phyloP scores from a whole-genome alignment of 64 coral and sea anemone species.

The Montipora efflorescens region DNA sequence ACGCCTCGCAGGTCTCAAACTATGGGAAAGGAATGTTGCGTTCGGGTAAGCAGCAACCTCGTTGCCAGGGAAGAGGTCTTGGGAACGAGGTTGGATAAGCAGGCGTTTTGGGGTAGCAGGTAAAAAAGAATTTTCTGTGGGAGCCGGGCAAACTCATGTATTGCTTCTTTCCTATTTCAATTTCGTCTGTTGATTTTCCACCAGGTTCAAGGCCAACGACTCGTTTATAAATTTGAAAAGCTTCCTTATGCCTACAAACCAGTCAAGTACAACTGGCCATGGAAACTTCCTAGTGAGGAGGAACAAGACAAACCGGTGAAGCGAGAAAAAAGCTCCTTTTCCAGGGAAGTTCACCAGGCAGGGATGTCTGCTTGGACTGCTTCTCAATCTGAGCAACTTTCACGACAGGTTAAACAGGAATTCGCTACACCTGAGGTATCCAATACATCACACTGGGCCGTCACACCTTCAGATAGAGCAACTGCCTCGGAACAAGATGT shows the following conservation, averaged over 20 bases:
- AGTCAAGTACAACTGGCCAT: constrained; percentile 43
- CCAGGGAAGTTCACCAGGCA: background rate
- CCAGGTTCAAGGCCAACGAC: constrained; percentile 63
- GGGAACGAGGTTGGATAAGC: no score
- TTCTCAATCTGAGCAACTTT: background rate
- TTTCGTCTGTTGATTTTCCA: background rate
- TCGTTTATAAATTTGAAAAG: constrained; percentile 64
- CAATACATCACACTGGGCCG: background rate
- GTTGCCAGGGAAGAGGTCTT: no score
- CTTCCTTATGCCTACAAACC: constrained; percentile 63
- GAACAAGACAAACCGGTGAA: background rate
- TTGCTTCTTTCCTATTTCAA: background rate
- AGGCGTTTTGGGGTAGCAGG: no score
- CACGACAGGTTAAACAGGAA: background rate
- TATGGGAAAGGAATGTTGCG: no score
- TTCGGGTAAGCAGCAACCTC: no score
- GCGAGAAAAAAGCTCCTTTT: background rate
- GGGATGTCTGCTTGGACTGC: background rate
- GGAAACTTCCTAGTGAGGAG: background rate
- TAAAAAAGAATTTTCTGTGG: no score
- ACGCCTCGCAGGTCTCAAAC: no score
- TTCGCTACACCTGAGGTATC: background rate
- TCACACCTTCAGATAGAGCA: background rate
- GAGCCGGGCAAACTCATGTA: no score
- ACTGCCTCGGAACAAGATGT: background rate